A percentile compares a stretch with the other conserved stretches of the same genome.
phyloP scores from a whole-genome alignment of 1,140 invertebrate genomes.

The Drosophila chauvacae region DNA sequence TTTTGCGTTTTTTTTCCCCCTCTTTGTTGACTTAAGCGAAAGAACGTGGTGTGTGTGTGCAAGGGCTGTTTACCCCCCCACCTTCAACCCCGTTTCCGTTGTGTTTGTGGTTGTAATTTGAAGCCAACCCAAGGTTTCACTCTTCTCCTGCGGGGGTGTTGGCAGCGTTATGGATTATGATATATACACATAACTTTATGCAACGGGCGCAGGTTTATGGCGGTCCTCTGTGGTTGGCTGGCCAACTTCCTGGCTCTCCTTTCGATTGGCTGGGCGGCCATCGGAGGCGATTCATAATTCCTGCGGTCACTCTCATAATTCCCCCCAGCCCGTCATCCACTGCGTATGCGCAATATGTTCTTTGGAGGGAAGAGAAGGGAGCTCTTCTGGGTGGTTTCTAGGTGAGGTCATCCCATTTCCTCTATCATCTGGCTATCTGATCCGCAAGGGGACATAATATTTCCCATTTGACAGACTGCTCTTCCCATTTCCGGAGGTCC shows the following conservation, averaged over 20 bases:
- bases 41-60: slow-evolving; percentile 25
- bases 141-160: background rate
- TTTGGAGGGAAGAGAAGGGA: background rate
- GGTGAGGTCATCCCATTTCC: slow-evolving; percentile 38
- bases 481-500: slow-evolving; percentile 27
- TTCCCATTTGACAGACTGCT: slow-evolving; percentile 33
- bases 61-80: slow-evolving; percentile 49
- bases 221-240: slow-evolving; percentile 33
- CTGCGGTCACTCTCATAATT: slow-evolving; percentile 67
- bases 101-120: slow-evolving; percentile 79
- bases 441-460: slow-evolving; percentile 36
- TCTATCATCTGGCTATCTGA: slow-evolving; percentile 37
- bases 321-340: background rate
- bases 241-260: background rate
- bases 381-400: background rate
- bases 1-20: slow-evolving; percentile 26
- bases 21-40: slow-evolving; percentile 73
- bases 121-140: slow-evolving; percentile 35
- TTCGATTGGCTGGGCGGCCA: slow-evolving; percentile 29
- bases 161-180: slow-evolving; percentile 77
- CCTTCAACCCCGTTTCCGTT: slow-evolving; percentile 40
- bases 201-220: slow-evolving; percentile 47
- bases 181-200: slow-evolving; percentile 75
- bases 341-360: slow-evolving; percentile 60
- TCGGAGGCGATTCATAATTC: slow-evolving; percentile 61